Base-by-base conservation (phyloP, 2,888 invertebrate genomes). In the Atethmia centrago region DNA sequence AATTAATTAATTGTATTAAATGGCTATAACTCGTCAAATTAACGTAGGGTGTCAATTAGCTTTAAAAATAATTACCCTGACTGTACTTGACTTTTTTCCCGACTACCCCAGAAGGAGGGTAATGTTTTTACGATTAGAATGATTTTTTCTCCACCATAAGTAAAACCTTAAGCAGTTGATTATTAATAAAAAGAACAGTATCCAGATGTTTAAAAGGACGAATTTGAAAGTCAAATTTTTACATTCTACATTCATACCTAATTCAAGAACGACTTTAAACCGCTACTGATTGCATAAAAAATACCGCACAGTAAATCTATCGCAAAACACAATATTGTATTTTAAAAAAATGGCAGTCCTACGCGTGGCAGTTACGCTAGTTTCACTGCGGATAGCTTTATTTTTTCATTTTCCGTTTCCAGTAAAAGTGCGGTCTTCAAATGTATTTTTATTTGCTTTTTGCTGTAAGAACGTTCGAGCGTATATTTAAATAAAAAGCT, bases 401-500 rank as follows among this genome's bases (percentile, higher is more conserved):
- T 72, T 89, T 90, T 90, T 88, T 85, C 62, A 74, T 72, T 70
- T 62, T 66, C 64, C 42, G 79, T 80, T 83, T 77, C 56, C 68
- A 73, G 74, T 77, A 71, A 56, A 81, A 89, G 86, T 88, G 85
- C 88, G 82, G 88, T 84, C 88, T 90, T 79, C 76, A 85, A 88
- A 85, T 80, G 85, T 77, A 56, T 78, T 84, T 87, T 42, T 42
- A 0, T 19, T 78, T 70, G 14, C 10, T 66, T 36, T 66, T 67
- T 36, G 36, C 36, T 69, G 25, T 63, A 42, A 74, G 47, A 55
- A 67, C 65, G 72, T 74, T 73, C 68, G 64, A 63, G 14, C 42
- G 55, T 77, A 79, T 80, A 63, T 47, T 68, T 69, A n/a, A 36
- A 14, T 47, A n/a, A 25, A 21, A 31, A 16, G 16, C 1, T 49